Evolutionary conservation across 2,113 vertebrate genomes (phyloP).

Genomic region (Eonycteris spelaea): DNA sequence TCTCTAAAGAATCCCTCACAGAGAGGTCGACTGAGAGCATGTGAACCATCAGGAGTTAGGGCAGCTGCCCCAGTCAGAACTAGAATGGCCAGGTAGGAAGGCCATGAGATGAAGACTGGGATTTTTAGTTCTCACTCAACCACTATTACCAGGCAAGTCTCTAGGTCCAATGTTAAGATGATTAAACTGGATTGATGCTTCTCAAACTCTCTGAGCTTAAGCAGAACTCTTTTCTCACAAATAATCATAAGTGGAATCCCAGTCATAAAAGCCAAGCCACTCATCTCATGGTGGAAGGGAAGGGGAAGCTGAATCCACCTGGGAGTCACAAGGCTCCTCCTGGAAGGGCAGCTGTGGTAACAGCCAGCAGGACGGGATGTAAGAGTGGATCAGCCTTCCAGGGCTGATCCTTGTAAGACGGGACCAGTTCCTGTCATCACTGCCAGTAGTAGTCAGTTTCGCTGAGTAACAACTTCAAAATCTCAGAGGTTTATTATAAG

Average conservation of each 20-base stretch:
- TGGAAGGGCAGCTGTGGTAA: background rate
- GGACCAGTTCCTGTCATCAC: background rate
- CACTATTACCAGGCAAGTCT: background rate
- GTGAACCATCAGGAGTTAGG: background rate
- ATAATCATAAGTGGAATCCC: background rate
- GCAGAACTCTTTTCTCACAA: background rate
- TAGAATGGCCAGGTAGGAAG: background rate
- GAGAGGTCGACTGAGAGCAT: background rate
- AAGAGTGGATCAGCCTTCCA: too few relatives aligned
- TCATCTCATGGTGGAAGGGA: fast-evolving
- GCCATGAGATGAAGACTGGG: background rate
- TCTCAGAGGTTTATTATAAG: background rate
- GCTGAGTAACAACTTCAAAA: background rate
- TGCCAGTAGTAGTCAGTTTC: background rate
- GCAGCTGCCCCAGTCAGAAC: background rate
- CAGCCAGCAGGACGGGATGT: background rate
- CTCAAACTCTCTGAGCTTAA: background rate
- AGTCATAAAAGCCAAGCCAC: background rate
- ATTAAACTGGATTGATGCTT: background rate
- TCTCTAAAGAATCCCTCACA: background rate
- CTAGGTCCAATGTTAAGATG: background rate
- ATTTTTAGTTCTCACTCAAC: background rate
- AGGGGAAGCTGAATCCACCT: background rate
- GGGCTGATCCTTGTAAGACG: background rate
- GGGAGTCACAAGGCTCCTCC: too few relatives aligned